Conservation (phyloP, 2,888 invertebrate species). For the Lepetodrilus schrolli region DNA sequence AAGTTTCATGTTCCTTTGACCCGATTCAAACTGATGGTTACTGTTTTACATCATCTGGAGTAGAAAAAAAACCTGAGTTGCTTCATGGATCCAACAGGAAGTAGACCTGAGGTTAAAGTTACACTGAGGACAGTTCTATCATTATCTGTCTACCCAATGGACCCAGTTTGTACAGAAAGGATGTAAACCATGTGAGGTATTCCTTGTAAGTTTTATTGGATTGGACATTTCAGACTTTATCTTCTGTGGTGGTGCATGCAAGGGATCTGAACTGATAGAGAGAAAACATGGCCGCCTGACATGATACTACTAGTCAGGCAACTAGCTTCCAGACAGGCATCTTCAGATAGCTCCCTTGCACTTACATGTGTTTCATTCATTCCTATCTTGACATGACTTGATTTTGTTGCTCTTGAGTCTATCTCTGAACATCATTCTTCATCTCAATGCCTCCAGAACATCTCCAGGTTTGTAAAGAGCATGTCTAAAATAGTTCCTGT, state of each 20-base stretch:
- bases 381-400: not conserved
- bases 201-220: slow-evolving; percentile 13
- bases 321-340: slow-evolving; percentile 15
- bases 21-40: no score
- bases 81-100: no score
- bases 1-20: no score
- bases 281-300: slow-evolving; percentile 20
- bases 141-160: no score
- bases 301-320: slow-evolving; percentile 5
- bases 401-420: not conserved
- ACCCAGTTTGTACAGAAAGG: no score
- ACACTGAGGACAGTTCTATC: no score
- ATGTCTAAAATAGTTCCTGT: no score
- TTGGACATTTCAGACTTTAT: not conserved
- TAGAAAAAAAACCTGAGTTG: no score
- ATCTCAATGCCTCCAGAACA: no score
- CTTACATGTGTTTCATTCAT: not conserved
- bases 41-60: no score
- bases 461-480: no score
- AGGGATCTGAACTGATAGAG: not conserved
- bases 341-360: not conserved
- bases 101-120: no score
- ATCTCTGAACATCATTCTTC: not conserved
- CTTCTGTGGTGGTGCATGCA: not conserved
- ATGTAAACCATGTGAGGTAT: slow-evolving; percentile 10